Evolutionary conservation across 2,113 vertebrate species (phyloP), one percentile per base, ranked within the genome.

Genomic region (Ptychochromis oligacanthus): DNA sequence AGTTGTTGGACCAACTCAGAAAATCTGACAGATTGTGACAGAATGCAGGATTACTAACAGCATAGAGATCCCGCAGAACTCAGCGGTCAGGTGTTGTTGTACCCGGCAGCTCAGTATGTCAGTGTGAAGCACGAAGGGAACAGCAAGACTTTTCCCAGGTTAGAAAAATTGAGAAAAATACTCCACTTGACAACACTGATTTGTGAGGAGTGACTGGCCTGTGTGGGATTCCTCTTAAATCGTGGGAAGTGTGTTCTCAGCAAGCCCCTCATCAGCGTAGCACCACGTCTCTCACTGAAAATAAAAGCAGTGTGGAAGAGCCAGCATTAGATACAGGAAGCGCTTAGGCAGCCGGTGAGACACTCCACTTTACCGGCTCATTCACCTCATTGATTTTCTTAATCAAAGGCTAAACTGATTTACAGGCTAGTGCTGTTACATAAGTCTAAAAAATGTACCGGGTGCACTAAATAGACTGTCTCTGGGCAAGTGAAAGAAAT

Each of bases 331-430:
- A 79, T 75, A 75, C 49, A 80, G 86, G 78, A 84, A 86, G 79
- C 18, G 65, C n/a, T 78, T 83, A 76, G 60, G 49, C 60, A 36
- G 34, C 26, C 7, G 4, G 57, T 58, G 60, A 84, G 54, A 82
- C 81, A 49, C 36, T 56, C 57, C 74, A 81, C 81, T 86, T 85
- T 86, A 58, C 62, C 61, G 56, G 17, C 81, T 86, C 77, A 75
- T 85, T 88, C 88, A 70, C 64, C 77, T 59, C 80, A 87, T 88
- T 31, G 75, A 90, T 91, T 87, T 75, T 67, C 77, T 79, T 89
- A 88, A 92, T 91, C 57, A 84, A 75, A 91, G 77, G 77, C 79
- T 81, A 78, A 89, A 89, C 46, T 4, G 55, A 86, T 84, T 84
- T 78, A 58, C 81, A 75, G 55, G 24, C 49, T 61, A 4, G 62